phyloP scores from a whole-genome alignment of 23 tunicate species.

The Corella eumyota region DNA sequence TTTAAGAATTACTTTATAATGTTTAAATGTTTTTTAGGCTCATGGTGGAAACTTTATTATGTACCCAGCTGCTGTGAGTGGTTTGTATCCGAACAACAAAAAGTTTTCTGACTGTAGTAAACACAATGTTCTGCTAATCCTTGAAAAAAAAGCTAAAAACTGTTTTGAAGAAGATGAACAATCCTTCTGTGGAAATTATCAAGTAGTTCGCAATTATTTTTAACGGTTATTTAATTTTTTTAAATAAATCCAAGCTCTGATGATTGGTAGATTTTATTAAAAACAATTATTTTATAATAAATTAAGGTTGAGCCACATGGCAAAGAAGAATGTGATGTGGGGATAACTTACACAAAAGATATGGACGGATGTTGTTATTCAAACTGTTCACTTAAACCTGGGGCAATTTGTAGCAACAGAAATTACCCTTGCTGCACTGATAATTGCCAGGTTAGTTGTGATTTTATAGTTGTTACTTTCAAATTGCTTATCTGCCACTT shows the following conservation, averaged over 20 bases:
- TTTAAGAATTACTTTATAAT: too few relatives aligned
- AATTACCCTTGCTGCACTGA: slow-evolving; percentile 68
- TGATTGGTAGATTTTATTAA: too few relatives aligned
- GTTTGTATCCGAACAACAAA: slow-evolving; percentile 57
- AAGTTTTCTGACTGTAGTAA: slow-evolving; percentile 84
- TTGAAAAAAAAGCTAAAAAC: slow-evolving; percentile 28
- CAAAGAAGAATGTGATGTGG: slow-evolving; percentile 87
- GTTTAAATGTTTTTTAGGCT: too few relatives aligned
- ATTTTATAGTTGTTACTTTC: not conserved
- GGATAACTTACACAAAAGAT: slow-evolving; percentile 9
- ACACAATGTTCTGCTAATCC: slow-evolving; percentile 32
- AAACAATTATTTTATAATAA: not conserved
- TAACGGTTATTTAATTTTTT: not conserved
- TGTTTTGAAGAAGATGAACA: slow-evolving; percentile 58
- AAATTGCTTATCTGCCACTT: not conserved
- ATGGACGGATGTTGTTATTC: slow-evolving; percentile 54
- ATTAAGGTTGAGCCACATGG: slow-evolving; percentile 50
- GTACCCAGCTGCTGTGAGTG: slow-evolving; percentile 90
- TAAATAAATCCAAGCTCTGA: slow-evolving; percentile 51
- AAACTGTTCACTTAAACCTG: slow-evolving; percentile 45
- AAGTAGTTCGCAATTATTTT: slow-evolving; percentile 13
- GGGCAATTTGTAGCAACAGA: slow-evolving; percentile 62
- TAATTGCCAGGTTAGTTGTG: slow-evolving; percentile 54
- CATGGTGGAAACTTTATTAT: slow-evolving; percentile 82
- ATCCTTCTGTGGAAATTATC: slow-evolving; percentile 76